These are phyloP conservation scores for Sebastes goodei DNA, from an alignment of 2,797 vertebrate genomes.

Conservation along the genomic window DNA sequence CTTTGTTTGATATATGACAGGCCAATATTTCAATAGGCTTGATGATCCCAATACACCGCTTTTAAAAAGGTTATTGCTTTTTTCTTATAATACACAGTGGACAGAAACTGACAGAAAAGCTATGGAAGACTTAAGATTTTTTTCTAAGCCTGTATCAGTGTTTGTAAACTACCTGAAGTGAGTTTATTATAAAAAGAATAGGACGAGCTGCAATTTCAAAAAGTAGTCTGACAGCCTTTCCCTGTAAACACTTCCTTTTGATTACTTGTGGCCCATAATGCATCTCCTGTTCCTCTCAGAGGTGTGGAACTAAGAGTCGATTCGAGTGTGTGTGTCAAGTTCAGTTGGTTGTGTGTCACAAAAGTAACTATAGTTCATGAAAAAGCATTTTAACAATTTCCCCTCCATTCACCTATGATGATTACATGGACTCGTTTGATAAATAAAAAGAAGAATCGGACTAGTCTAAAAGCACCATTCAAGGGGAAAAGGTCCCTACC, in stretches of 20 bases:
- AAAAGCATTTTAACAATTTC: constrained; percentile 87
- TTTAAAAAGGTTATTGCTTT: constrained; percentile 87
- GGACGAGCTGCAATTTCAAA: constrained; percentile 84
- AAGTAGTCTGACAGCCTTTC: constrained; percentile 85
- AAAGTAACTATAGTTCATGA: constrained; percentile 87
- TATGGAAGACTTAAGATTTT: constrained; percentile 86
- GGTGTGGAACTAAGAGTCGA: constrained; percentile 82
- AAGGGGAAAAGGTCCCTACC: constrained; percentile 85
- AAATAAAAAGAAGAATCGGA: constrained; percentile 87
- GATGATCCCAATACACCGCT: constrained; percentile 74
- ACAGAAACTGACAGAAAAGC: constrained; percentile 82
- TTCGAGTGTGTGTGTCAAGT: constrained; percentile 81
- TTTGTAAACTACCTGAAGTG: constrained; percentile 90
- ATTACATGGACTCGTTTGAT: constrained; percentile 83
- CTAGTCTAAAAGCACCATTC: constrained; percentile 97
- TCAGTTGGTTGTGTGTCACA: constrained; percentile 82
- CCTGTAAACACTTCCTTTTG: constrained; percentile 86
- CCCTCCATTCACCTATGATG: constrained; percentile 82
- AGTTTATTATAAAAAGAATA: constrained; percentile 81
- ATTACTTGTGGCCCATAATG: constrained; percentile 78
- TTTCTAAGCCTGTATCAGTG: constrained; percentile 86
- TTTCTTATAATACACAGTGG: constrained; percentile 83
- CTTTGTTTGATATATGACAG: constrained; percentile 73
- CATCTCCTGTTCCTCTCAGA: constrained; percentile 64
- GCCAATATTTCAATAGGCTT: constrained; percentile 72